phyloP scores from a whole-genome alignment of 2,113 vertebrate species.

The western clawed frog (Xenopus tropicalis) region UCB_Xtro_10.0 CM004447.2:125510501-125511000 shows the following conservation, averaged over 20 bases:
- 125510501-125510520: slow-evolving; percentile 4
- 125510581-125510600: too few relatives aligned
- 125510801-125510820: slow-evolving; percentile 91
- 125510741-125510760: slow-evolving; percentile 85
- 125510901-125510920: too few relatives aligned
- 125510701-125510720: slow-evolving; percentile 85
- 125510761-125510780: slow-evolving; percentile 79
- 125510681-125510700: slow-evolving; percentile 82
- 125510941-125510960: too few relatives aligned
- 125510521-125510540: too few relatives aligned
- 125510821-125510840: slow-evolving; percentile 82
- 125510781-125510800: slow-evolving; percentile 83
- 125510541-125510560: too few relatives aligned
- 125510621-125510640: slow-evolving; percentile 81
- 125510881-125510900: background rate
- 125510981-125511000: too few relatives aligned
- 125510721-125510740: slow-evolving; percentile 92
- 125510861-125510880: background rate
- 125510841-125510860: slow-evolving; percentile 82
- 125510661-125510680: slow-evolving; percentile 88
- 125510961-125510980: too few relatives aligned
- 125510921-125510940: background rate
- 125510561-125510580: too few relatives aligned
- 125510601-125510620: slow-evolving; percentile 19
- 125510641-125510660: slow-evolving; percentile 83